A percentile compares a stretch with the other conserved stretches of the same genome.
These are phyloP conservation scores for Bombus fervidus DNA, from an alignment of 1,140 invertebrate species.

Conservation along the genomic window DNA sequence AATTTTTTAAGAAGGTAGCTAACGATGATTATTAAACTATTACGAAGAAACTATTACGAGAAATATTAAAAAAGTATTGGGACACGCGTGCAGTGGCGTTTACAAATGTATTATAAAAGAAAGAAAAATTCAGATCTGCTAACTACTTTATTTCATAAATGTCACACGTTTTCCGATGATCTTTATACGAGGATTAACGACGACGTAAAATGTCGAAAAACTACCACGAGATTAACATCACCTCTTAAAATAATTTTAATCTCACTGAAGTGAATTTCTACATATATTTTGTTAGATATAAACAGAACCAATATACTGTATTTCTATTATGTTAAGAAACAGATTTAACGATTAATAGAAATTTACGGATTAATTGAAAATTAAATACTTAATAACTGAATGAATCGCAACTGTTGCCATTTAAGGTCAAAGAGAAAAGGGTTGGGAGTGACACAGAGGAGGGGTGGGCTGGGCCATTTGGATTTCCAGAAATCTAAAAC, in stretches of 20 bases:
- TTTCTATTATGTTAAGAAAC: background rate
- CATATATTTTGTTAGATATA: background rate
- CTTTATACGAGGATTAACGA: no score
- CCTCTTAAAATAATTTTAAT: no score
- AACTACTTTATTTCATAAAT: background rate
- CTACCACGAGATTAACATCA: no score
- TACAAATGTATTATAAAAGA: background rate
- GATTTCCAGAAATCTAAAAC: conserved; percentile 81
- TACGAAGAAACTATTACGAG: background rate
- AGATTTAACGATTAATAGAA: no score
- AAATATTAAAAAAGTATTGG: no score
- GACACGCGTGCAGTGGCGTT: no score
- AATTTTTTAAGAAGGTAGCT: background rate
- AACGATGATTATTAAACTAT: background rate
- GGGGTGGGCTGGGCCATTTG: conserved; percentile 45
- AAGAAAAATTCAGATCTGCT: background rate
- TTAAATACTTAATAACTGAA: conserved; percentile 31
- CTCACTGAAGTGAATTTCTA: background rate
- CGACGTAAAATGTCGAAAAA: no score
- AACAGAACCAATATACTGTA: background rate
- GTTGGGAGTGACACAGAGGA: conserved; percentile 56
- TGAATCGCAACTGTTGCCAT: background rate
- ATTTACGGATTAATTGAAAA: background rate
- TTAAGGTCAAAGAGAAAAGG: conserved; percentile 46
- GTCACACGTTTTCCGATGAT: no score